Conservation (phyloP, 1,140 invertebrate genomes). For the Matsumurasca onukii region DNA sequence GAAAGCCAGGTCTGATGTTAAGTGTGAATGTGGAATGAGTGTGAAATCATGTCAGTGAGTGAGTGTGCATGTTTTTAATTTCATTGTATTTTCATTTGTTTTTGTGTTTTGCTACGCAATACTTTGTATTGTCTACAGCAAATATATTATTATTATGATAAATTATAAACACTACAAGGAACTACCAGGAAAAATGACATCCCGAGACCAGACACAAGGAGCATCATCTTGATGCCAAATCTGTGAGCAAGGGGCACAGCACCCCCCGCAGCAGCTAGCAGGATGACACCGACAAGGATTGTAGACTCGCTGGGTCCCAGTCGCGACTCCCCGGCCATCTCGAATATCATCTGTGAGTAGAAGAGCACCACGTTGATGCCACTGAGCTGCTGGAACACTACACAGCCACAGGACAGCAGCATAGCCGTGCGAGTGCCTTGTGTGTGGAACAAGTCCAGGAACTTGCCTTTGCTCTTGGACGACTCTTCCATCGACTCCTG, state of each 20-base stretch:
- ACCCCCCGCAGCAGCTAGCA: constrained; percentile 64
- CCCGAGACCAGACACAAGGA: constrained; percentile 66
- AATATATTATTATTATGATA: too few species aligned
- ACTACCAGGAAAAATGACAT: constrained; percentile 55
- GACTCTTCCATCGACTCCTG: constrained; percentile 46
- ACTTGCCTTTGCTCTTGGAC: constrained; percentile 48
- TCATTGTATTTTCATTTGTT: too few species aligned
- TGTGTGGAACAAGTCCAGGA: constrained; percentile 59
- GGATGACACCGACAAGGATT: constrained; percentile 78
- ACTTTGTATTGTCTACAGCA: too few species aligned
- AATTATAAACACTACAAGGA: too few species aligned
- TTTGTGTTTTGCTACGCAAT: too few species aligned
- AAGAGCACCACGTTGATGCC: constrained; percentile 64
- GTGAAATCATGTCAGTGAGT: too few species aligned
- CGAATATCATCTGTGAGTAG: constrained; percentile 71
- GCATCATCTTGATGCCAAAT: constrained; percentile 68
- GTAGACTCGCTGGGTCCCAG: constrained; percentile 63
- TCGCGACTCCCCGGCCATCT: constrained; percentile 55
- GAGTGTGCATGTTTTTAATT: too few species aligned
- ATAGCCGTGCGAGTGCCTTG: constrained; percentile 62
- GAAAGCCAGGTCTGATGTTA: too few species aligned
- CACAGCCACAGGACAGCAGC: constrained; percentile 66
- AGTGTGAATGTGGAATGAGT: too few species aligned
- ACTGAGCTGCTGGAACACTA: constrained; percentile 73
- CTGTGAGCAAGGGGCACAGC: constrained; percentile 74